Percentiles rank a stretch among this genome's conserved stretches.
phyloP scores from a whole-genome alignment of 1,140 invertebrate genomes.

The Drosophila equinoxialis region DNA sequence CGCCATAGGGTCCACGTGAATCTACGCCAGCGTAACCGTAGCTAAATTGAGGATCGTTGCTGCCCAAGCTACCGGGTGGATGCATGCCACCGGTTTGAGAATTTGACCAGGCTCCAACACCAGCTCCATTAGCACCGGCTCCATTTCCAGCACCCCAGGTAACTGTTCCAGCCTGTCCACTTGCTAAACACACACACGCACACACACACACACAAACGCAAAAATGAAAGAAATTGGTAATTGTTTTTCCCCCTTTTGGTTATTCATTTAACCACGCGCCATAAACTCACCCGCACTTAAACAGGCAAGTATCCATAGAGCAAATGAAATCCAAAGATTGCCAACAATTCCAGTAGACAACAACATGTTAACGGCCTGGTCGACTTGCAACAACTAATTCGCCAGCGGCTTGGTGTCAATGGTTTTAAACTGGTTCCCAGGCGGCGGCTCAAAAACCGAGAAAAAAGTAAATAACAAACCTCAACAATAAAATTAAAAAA shows the following conservation, averaged over 20 bases:
- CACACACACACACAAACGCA: slow-evolving; percentile 40
- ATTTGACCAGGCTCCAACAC: slow-evolving; percentile 44
- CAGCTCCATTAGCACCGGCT: slow-evolving; percentile 29
- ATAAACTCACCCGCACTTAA: slow-evolving; percentile 55
- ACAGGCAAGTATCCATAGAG: slow-evolving; percentile 21
- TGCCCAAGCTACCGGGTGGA: slow-evolving; percentile 54
- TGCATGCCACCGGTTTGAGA: slow-evolving; percentile 55
- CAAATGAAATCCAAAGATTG: slow-evolving; percentile 4
- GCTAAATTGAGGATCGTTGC: slow-evolving; percentile 56
- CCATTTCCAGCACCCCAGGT: slow-evolving; percentile 49
- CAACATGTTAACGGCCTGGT: slow-evolving; percentile 54
- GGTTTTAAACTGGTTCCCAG: slow-evolving; percentile 74
- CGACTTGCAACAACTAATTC: slow-evolving; percentile 64
- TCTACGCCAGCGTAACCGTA: slow-evolving; percentile 71
- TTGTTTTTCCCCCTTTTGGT: too few relatives aligned
- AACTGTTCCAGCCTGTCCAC: slow-evolving; percentile 46
- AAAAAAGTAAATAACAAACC: slow-evolving; percentile 1
- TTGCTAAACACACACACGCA: slow-evolving; percentile 57
- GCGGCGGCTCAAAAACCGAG: slow-evolving; percentile 8
- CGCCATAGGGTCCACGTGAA: slow-evolving; percentile 63
- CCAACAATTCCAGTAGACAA: slow-evolving; percentile 33
- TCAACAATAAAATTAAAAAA: slow-evolving; percentile 3
- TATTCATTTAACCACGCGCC: too few relatives aligned
- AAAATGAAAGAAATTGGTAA: not conserved
- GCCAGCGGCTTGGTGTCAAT: slow-evolving; percentile 43